These are phyloP conservation scores for Sciurus niger DNA, from an alignment of 2,113 vertebrate genomes.

Conservation along the genomic window DNA sequence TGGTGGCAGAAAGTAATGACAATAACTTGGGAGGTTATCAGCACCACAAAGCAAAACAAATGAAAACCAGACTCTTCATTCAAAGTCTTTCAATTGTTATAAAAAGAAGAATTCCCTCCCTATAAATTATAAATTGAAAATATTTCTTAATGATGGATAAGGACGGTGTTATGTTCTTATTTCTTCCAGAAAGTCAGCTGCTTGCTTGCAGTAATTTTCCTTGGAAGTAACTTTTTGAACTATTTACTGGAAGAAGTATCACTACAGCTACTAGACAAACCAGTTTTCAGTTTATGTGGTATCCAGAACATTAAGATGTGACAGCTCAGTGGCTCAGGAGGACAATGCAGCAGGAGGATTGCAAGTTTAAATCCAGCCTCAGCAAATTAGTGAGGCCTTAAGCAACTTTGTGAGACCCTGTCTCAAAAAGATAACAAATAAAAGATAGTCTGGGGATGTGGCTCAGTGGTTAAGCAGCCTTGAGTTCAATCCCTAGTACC, in stretches of 20 bases:
- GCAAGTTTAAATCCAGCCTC: too few relatives aligned
- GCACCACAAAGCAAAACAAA: slow-evolving; percentile 43
- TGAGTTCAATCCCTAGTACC: too few relatives aligned
- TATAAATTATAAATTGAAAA: slow-evolving; percentile 18
- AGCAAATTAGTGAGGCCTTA: too few relatives aligned
- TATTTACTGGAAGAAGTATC: slow-evolving; percentile 9
- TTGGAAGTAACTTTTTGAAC: slow-evolving; percentile 18
- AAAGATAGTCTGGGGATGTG: too few relatives aligned
- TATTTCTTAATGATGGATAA: background rate
- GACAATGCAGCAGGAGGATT: too few relatives aligned
- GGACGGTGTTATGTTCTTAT: background rate
- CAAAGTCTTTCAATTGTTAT: background rate
- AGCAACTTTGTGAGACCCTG: too few relatives aligned
- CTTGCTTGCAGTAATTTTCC: background rate
- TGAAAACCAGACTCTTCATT: background rate
- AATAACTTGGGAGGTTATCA: background rate
- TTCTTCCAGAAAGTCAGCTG: background rate
- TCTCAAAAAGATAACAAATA: too few relatives aligned
- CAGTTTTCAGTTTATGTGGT: slow-evolving; percentile 29
- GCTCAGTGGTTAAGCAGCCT: too few relatives aligned
- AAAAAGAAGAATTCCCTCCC: background rate
- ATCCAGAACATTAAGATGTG: slow-evolving; percentile 45
- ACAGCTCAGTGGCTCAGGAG: background rate
- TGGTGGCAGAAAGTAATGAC: background rate
- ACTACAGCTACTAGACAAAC: background rate